Evolutionary conservation across 2,113 vertebrate genomes (phyloP).

Genomic region (Oncorhynchus tshawytscha): DNA sequence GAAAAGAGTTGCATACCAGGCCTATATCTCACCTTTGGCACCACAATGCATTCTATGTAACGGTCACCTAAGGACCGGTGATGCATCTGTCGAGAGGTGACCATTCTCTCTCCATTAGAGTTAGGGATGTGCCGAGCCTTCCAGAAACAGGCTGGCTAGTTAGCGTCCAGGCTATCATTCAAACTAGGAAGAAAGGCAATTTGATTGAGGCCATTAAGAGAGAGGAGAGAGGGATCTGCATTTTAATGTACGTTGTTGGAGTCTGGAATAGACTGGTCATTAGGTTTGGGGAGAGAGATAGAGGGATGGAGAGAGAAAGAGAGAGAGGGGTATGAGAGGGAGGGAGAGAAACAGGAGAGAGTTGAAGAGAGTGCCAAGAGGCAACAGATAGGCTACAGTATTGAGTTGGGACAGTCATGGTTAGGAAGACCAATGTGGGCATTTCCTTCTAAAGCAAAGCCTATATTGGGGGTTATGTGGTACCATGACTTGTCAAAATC

Average conservation of each 20-base stretch:
- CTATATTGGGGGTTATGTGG: background rate
- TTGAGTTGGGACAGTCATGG: no score
- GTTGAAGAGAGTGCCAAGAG: background rate
- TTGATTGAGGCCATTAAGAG: slow-evolving; percentile 60
- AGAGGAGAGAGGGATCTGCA: slow-evolving; percentile 56
- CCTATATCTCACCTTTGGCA: no score
- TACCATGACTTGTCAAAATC: background rate
- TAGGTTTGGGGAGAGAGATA: slow-evolving; percentile 25
- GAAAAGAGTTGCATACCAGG: no score
- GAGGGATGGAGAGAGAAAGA: background rate
- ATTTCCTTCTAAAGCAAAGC: background rate
- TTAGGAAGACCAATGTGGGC: background rate
- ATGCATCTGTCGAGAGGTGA: slow-evolving; percentile 42
- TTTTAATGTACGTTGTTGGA: slow-evolving; percentile 55
- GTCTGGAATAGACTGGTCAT: slow-evolving; percentile 58
- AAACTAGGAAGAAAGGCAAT: slow-evolving; percentile 44
- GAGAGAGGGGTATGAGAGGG: slow-evolving; percentile 13
- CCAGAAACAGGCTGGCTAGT: slow-evolving; percentile 28
- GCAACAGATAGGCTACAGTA: background rate
- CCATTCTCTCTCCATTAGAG: slow-evolving; percentile 52
- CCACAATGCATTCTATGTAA: no score
- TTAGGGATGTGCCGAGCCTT: slow-evolving; percentile 37
- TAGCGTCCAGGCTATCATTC: slow-evolving; percentile 60
- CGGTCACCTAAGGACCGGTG: background rate
- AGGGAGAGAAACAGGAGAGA: slow-evolving; percentile 1